Percentiles rank a stretch among this genome's conserved stretches.
Evolutionary conservation across 2,888 invertebrate genomes (phyloP).

Genomic region (Acronicta aceris): DNA sequence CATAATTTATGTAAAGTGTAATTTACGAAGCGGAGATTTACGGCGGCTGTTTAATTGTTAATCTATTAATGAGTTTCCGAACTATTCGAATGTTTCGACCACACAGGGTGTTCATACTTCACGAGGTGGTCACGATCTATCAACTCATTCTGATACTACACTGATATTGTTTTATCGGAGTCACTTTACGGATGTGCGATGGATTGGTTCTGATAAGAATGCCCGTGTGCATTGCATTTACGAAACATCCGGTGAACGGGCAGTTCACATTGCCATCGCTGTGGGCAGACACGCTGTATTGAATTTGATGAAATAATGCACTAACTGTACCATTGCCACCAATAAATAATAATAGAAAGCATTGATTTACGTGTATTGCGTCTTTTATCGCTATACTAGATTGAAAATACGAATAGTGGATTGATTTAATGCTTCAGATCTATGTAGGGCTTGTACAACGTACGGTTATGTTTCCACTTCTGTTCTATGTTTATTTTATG

Average conservation of each 20-base stretch:
- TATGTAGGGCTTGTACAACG: conserved; percentile 40
- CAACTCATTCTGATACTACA: conserved; percentile 56
- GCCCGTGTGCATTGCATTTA: conserved; percentile 52
- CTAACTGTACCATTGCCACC: conserved; percentile 50
- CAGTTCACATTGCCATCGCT: conserved; percentile 44
- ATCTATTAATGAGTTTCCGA: conserved; percentile 54
- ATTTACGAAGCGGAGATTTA: conserved; percentile 48
- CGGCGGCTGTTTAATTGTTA: conserved; percentile 47
- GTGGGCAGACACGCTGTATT: conserved; percentile 51
- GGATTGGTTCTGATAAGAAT: conserved; percentile 55
- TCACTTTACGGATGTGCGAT: conserved; percentile 55
- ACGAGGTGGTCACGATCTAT: conserved; percentile 64
- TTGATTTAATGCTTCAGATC: conserved; percentile 58
- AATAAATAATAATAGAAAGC: conserved; percentile 63
- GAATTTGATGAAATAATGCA: conserved; percentile 60
- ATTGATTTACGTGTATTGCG: conserved; percentile 61
- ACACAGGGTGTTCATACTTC: conserved; percentile 68
- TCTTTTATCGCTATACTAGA: conserved; percentile 57
- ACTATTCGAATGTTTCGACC: conserved; percentile 51
- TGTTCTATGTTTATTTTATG: conserved; percentile 34
- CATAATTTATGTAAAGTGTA: conserved; percentile 48
- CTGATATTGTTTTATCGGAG: conserved; percentile 63
- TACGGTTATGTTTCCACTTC: conserved; percentile 38
- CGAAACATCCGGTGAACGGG: conserved; percentile 64
- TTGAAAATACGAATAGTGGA: conserved; percentile 58